Evolutionary conservation across 2,113 vertebrate species (phyloP).

Genomic region (Atrichornis clamosus): DNA sequence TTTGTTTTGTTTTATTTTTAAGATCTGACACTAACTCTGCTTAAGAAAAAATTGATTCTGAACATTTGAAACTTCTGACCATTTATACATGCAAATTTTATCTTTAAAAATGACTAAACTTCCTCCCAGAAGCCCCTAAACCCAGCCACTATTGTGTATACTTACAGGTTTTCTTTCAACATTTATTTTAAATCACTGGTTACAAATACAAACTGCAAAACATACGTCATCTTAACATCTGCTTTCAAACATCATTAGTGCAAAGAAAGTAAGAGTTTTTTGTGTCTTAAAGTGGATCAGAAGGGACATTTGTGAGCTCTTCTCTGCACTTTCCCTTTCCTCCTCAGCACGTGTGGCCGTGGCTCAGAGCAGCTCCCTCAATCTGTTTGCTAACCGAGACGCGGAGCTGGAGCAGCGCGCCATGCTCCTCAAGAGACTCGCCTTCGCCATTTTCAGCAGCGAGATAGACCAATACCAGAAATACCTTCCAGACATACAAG

Average conservation of each 20-base stretch:
- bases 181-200: not conserved
- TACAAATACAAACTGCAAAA: not conserved
- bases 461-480: slow-evolving; percentile 99
- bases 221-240: not conserved
- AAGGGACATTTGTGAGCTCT: not conserved
- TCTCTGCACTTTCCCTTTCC: not conserved
- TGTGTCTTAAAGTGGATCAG: not conserved
- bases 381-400: slow-evolving; percentile 94
- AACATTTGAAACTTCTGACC: not conserved
- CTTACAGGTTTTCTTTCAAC: not conserved
- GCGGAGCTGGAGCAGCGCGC: slow-evolving; percentile 96
- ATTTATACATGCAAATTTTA: not conserved
- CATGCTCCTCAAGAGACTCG: slow-evolving; percentile 95
- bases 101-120: not conserved
- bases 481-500: slow-evolving; percentile 92
- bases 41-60: not conserved
- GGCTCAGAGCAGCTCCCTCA: slow-evolving; percentile 96
- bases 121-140: not conserved
- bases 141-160: not conserved
- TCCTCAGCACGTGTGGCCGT: slow-evolving; percentile 91
- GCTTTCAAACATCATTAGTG: not conserved
- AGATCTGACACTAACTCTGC: not conserved
- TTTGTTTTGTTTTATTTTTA: not conserved
- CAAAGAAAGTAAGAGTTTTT: not conserved
- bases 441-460: slow-evolving; percentile 97